phyloP scores from a whole-genome alignment of 2,113 vertebrate species.

The Ondatra zibethicus region DNA sequence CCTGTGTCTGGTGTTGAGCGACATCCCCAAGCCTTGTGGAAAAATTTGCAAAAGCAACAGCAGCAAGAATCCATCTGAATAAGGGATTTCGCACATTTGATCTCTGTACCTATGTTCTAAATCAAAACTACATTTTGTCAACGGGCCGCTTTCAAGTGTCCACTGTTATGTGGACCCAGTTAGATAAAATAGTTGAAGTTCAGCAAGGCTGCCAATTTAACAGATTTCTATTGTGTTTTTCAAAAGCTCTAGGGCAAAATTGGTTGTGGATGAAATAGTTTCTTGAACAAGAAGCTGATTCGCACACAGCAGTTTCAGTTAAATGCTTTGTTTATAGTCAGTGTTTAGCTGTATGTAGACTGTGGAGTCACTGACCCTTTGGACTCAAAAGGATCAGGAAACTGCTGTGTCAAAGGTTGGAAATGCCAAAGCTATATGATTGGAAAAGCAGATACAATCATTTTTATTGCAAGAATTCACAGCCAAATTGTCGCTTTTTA shows the following conservation, averaged over 20 bases:
- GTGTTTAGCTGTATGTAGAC: conserved; percentile 31
- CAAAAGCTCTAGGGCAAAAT: conserved; percentile 62
- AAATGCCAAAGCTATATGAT: conserved; percentile 27
- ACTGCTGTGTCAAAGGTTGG: conserved; percentile 33
- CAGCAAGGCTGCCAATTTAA: conserved; percentile 66
- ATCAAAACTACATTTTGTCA: conserved; percentile 56
- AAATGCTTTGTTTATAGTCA: conserved; percentile 43
- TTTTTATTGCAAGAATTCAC: conserved; percentile 66
- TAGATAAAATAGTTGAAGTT: conserved; percentile 71
- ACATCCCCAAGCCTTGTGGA: not conserved
- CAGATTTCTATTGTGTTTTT: conserved; percentile 75
- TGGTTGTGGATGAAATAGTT: conserved; percentile 68
- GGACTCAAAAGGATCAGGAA: conserved; percentile 25
- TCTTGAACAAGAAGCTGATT: conserved; percentile 62
- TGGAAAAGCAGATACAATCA: conserved; percentile 47
- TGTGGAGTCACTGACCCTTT: conserved; percentile 36
- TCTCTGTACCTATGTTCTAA: conserved; percentile 7
- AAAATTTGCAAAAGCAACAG: not conserved
- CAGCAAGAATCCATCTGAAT: conserved; percentile 1
- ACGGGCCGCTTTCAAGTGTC: conserved; percentile 31
- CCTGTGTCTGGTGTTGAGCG: not conserved
- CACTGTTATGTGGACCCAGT: not conserved
- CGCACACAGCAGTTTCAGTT: conserved; percentile 4
- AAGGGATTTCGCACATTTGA: conserved; percentile 39
- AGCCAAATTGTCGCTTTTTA: conserved; percentile 33